Base-by-base conservation (phyloP, 2,797 vertebrate species). In the Cyprinodon diabolis region DNA sequence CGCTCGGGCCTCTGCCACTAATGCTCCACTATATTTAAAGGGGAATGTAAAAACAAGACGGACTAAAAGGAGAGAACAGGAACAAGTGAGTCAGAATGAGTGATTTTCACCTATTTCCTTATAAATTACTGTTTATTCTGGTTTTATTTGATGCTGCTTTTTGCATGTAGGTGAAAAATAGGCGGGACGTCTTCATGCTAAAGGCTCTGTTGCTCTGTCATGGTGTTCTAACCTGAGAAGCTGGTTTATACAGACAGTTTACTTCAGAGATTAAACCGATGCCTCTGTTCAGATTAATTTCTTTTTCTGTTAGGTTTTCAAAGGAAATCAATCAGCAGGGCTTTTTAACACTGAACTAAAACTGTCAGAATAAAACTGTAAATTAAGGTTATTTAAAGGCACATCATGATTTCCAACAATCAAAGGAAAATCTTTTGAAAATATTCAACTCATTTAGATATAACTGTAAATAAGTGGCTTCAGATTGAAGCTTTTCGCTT, bases 61-160 rank as follows among this genome's bases (percentile, higher is more conserved):
- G 43, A 10, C 12, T 51, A 49, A 49, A 19, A 72, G 30, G 76
- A 70, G 62, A 82, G n/a, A 69, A 51, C 13, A 75, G 30, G 14
- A 35, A 40, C 66, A 78, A 82, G 85, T 87, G 72, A 85, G 84
- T 83, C 48, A 49, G 12, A 8, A 54, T 3, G 0, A 4, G 0
- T 57, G 77, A 35, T n/a, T 25, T 49, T 62, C 30, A 30, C 30
- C 1, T n/a, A 21, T 23, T 10, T 11, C n/a, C n/a, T 55, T n/a
- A 10, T 55, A 55, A 6, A 55, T 3, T 10, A 14, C 45, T 45
- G 14, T 14, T 37, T 1, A 0, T 21, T 25, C 3, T 10, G 48
- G 19, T 35, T 51, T 51, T 48, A 35, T 35, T 25, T 47, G 45
- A 51, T 51, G 30, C 6, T 12, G 12, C 2, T 12, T 11, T 10